Conservation (phyloP, 2,797 vertebrate species). For the Artibeus jamaicensis region DNA sequence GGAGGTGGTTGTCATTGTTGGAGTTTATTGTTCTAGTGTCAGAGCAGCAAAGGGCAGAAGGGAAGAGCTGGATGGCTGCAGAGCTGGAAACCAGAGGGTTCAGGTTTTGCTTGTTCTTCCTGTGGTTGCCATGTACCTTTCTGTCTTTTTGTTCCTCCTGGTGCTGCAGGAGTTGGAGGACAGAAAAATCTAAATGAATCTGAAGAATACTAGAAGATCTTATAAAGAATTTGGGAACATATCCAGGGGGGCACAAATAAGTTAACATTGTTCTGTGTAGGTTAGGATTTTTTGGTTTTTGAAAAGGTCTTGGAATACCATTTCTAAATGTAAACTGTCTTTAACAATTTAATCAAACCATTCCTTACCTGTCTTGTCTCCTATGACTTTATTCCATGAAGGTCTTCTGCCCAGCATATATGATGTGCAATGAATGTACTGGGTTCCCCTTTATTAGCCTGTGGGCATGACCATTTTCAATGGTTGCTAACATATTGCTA, state of each 20-base stretch:
- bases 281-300: not conserved
- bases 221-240: not conserved
- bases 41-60: not conserved
- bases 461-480: not conserved
- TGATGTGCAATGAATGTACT: not conserved
- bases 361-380: not conserved
- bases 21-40: not conserved
- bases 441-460: not conserved
- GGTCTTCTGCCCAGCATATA: not conserved
- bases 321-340: conserved; percentile 24
- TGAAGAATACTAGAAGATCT: not conserved
- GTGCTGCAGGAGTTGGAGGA: not conserved
- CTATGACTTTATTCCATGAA: not conserved
- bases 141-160: not conserved
- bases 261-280: not conserved
- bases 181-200: not conserved
- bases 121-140: not conserved
- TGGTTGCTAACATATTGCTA: not conserved
- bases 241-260: not conserved
- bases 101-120: not conserved
- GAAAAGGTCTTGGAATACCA: not conserved
- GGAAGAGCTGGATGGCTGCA: not conserved
- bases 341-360: not conserved
- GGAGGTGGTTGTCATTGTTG: not conserved
- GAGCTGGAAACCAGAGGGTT: not conserved